Conservation (phyloP, 30 jellyfish, hydroid and myxozoan species). For the Cassiopea andromeda region DNA sequence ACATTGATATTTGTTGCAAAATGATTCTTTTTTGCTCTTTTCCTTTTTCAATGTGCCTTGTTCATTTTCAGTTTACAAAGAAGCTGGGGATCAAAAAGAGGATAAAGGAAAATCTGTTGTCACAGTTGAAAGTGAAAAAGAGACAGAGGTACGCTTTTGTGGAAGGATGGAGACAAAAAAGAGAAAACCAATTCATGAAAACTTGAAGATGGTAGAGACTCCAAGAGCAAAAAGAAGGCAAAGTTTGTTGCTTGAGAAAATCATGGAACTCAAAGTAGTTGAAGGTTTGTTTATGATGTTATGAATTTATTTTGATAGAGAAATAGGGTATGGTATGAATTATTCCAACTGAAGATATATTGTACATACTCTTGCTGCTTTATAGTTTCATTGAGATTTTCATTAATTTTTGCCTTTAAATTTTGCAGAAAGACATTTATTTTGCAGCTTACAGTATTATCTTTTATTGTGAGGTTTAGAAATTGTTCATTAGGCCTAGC, state of each 20-base stretch:
- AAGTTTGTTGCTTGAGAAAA: slow-evolving; percentile 37
- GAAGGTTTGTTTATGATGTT: slow-evolving; percentile 37
- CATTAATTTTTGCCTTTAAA: no score
- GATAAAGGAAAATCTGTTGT: not conserved
- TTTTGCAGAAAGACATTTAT: no score
- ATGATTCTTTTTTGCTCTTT: not conserved
- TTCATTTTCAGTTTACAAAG: not conserved
- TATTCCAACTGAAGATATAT: no score
- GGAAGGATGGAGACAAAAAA: not conserved
- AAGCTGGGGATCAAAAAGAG: not conserved
- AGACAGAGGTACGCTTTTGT: not conserved
- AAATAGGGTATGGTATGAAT: no score
- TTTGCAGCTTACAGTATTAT: no score
- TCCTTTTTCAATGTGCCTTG: no score
- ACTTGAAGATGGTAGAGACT: not conserved
- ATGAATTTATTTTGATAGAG: not conserved
- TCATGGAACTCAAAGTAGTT: slow-evolving; percentile 41
- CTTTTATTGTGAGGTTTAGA: no score
- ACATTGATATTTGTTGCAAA: not conserved
- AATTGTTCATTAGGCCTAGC: no score
- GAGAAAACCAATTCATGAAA: not conserved
- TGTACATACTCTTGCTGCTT: no score
- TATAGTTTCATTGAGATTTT: no score
- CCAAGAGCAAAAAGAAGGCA: slow-evolving; percentile 35
- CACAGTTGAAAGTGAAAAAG: not conserved